phyloP scores from a whole-genome alignment of 2,113 vertebrate species.

The Varanus salvator region DNA sequence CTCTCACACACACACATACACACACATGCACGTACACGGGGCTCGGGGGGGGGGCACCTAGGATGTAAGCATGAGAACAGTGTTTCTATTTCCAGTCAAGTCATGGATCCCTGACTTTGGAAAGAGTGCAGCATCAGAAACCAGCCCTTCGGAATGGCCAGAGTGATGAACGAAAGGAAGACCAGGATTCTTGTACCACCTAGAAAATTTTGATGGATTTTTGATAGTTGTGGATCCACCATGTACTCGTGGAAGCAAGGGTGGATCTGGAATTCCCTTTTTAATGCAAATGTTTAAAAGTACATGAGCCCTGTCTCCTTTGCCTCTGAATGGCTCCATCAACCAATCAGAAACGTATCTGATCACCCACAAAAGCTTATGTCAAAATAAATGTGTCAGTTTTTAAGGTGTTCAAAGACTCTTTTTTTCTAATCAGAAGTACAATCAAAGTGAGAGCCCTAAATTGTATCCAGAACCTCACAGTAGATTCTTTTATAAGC shows the following conservation, averaged over 20 bases:
- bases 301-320: background rate
- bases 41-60: background rate
- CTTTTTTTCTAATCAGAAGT: no score
- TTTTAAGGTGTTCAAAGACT: no score
- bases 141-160: background rate
- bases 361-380: background rate
- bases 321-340: background rate
- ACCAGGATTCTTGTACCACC: background rate
- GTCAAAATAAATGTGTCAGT: no score
- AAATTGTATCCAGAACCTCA: background rate
- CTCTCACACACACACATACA: background rate
- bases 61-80: background rate
- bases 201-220: background rate
- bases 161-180: background rate
- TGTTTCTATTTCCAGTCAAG: background rate
- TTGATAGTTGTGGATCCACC: background rate
- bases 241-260: background rate
- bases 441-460: no score
- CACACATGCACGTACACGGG: background rate
- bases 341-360: background rate
- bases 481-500: background rate
- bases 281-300: no score
- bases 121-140: background rate
- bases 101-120: background rate
- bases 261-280: no score